Evolutionary conservation across 1,140 invertebrate species (phyloP), one percentile per base, ranked within the genome.

Genomic region (Lamellibrachia luymesi): DNA sequence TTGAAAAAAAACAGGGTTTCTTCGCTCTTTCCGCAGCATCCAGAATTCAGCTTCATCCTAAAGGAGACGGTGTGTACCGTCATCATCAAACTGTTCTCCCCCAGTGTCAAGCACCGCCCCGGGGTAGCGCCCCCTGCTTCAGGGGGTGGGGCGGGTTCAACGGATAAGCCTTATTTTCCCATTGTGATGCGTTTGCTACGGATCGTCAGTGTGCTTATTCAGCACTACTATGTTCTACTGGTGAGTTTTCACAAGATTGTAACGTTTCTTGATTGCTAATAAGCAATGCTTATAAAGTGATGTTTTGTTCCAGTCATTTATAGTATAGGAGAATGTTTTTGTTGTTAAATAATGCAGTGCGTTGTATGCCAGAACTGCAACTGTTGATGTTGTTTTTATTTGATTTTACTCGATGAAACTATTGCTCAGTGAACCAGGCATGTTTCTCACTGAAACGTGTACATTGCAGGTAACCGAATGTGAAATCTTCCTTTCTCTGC

Each of bases 51-150:
- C 95, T 98, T 99, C 95, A 96, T 99, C 52, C 96, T 99, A 22
- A 99, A 99, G 96, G 99, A 99, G 96, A 97, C 98, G 94, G 99
- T 99, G 0, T 99, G 99, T 96, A 99, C 99, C 13, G 97, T 99
- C 94, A 98, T 99, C 0, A 99, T 99, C 93, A 99, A 99, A 96
- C 96, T 99, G 93, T 99, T 99, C 96, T 99, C 99, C 13, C 99
- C 99, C 25, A 99, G 96, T 93, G 94, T 96, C 8, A 96, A 96
- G 94, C 96, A 96, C 93, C 91, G 25, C 93, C 95, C 95, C 80
- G 95, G 95, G 52, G 96, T 98, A 98, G 96, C 97, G 97, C 96
- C 98, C 93, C 96, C 96, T 90, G 94, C 94, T 56, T 22, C 64
- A 2, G 95, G 96, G n/a, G 95, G 97, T 50, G 92, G 51, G 25